phyloP scores from a whole-genome alignment of 2,888 invertebrate genomes.

The Drosophila incognita region DNA sequence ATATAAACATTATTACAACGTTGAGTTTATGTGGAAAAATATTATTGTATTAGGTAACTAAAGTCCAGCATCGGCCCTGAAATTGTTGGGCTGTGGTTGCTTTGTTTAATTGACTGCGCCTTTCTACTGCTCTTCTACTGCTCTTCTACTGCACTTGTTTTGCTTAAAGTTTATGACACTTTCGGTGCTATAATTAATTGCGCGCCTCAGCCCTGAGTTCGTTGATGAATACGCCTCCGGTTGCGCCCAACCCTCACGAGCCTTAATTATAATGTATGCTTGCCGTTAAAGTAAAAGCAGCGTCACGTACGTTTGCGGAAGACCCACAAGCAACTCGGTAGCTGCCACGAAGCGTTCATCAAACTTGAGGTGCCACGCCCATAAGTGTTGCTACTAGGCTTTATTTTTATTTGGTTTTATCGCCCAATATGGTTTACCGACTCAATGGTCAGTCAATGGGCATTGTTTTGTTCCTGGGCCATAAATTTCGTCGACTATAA shows the following conservation, averaged over 20 bases:
- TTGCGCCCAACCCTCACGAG: conserved; percentile 6
- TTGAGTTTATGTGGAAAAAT: background rate
- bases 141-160: background rate
- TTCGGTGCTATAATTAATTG: conserved; percentile 71
- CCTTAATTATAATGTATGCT: conserved; percentile 77
- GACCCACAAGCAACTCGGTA: conserved; percentile 12
- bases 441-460: conserved; percentile 38
- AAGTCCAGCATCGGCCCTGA: conserved; percentile 22
- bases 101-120: conserved; percentile 57
- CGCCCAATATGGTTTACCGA: conserved; percentile 66
- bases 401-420: conserved; percentile 67
- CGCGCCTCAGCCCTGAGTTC: conserved; percentile 40
- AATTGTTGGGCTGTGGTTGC: conserved; percentile 33
- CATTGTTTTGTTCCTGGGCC: conserved; percentile 44
- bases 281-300: conserved; percentile 68
- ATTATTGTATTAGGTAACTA: background rate
- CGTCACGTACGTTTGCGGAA: conserved; percentile 57
- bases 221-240: conserved; percentile 38
- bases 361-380: conserved; percentile 46
- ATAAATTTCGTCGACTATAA: conserved; percentile 50
- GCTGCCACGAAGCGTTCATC: conserved; percentile 47
- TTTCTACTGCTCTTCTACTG: background rate
- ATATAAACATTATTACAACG: background rate
- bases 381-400: conserved; percentile 44
- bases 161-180: conserved; percentile 67